A percentile compares a stretch with the other conserved stretches of the same genome.
These are phyloP conservation scores for Benitochromis conjunctus DNA, from an alignment of 2,113 vertebrate genomes.

Conservation along the genomic window DNA sequence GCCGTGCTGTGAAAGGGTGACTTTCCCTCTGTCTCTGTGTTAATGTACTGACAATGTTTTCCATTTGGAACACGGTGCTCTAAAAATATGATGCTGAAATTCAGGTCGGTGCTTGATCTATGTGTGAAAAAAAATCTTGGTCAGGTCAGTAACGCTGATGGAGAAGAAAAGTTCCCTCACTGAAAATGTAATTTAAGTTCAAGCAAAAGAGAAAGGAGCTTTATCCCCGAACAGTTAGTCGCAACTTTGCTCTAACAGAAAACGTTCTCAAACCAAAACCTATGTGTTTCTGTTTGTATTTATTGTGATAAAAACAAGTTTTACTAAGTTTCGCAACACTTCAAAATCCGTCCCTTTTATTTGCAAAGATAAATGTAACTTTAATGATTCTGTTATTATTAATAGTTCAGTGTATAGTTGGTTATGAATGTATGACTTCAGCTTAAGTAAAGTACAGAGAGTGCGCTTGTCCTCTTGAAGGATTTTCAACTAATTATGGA, in stretches of 20 bases:
- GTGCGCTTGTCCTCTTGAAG: slow-evolving; percentile 19
- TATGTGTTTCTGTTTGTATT: neutral
- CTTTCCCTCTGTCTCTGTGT: neutral
- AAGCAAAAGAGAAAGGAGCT: neutral
- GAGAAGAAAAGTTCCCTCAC: neutral
- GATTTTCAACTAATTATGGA: slow-evolving; percentile 37
- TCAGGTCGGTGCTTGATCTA: slow-evolving; percentile 26
- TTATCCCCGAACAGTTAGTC: neutral
- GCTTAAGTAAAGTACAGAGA: slow-evolving; percentile 12
- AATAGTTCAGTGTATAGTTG: neutral
- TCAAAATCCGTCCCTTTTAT: neutral
- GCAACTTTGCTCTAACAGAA: neutral
- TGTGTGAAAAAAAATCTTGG: neutral
- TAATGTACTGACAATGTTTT: slow-evolving; percentile 10
- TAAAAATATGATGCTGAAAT: slow-evolving; percentile 36
- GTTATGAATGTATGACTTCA: slow-evolving; percentile 18
- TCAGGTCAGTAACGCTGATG: neutral
- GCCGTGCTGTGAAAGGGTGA: neutral
- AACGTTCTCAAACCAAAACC: neutral
- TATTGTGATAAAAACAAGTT: neutral
- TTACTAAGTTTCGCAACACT: neutral
- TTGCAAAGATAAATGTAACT: neutral
- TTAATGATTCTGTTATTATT: slow-evolving; percentile 12
- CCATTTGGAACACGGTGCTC: slow-evolving; percentile 13
- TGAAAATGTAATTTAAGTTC: neutral